A percentile compares a stretch with the other conserved stretches of the same genome.
Evolutionary conservation across 2,113 vertebrate genomes (phyloP).

Genomic region (Malurus melanocephalus): DNA sequence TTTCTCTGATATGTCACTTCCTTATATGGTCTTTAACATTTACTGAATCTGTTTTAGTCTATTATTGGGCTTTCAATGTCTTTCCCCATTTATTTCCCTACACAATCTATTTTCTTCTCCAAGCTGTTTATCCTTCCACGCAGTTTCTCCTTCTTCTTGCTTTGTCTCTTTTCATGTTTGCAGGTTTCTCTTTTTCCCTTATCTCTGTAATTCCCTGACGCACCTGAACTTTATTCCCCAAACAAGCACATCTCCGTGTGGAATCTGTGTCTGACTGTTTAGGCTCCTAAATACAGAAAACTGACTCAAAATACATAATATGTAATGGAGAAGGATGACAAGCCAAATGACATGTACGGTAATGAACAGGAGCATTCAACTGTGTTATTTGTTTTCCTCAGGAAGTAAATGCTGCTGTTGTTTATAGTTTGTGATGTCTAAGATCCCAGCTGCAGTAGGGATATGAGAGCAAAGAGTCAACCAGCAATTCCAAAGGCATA

Average conservation of each 20-base stretch:
- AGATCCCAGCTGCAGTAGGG: not conserved
- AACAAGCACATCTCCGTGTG: not conserved
- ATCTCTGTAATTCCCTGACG: not conserved
- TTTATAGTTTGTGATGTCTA: not conserved
- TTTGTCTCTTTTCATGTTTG: not conserved
- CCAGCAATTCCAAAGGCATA: not conserved
- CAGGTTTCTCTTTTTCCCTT: not conserved
- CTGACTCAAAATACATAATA: not conserved
- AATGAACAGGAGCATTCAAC: not conserved
- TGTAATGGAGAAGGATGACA: not conserved
- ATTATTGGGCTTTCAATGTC: not conserved
- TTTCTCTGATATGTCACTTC: not conserved
- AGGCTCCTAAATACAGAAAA: not conserved
- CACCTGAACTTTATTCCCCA: not conserved
- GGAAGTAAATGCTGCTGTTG: not conserved
- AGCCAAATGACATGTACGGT: not conserved
- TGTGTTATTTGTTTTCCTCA: not conserved
- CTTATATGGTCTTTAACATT: not conserved
- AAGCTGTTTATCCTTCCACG: not conserved
- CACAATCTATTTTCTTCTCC: not conserved
- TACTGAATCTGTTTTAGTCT: not conserved
- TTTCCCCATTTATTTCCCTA: not conserved
- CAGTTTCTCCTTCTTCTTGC: not conserved
- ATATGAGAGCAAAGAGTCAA: not conserved
- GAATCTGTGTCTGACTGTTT: not conserved